A percentile compares a stretch with the other conserved stretches of the same genome.
phyloP scores from a whole-genome alignment of 2,797 vertebrate genomes.

The Tamandua tetradactyla region DNA sequence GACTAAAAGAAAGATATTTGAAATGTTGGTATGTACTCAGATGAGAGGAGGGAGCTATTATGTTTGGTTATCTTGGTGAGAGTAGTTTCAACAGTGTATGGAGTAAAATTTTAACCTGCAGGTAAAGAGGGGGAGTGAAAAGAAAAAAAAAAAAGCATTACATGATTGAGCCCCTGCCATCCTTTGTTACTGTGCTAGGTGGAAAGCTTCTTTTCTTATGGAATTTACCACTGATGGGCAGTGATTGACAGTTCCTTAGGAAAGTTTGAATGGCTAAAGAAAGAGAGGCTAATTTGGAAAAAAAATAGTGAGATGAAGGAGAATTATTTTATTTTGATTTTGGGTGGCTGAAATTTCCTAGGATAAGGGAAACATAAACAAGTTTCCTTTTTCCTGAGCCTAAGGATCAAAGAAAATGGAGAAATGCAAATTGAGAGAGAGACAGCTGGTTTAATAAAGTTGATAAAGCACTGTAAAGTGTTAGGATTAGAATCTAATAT shows the following conservation, averaged over 20 bases:
- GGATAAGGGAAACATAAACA: background rate
- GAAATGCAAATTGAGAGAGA: background rate
- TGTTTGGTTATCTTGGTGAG: background rate
- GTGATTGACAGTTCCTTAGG: background rate
- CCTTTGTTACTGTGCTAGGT: background rate
- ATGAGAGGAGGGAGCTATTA: background rate
- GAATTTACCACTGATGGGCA: background rate
- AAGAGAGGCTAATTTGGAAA: background rate
- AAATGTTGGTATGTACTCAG: background rate
- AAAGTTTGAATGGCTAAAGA: background rate
- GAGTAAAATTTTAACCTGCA: conserved; percentile 33
- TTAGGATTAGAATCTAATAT: background rate
- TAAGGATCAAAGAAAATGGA: background rate
- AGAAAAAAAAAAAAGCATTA: too few species aligned
- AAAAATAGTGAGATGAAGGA: background rate
- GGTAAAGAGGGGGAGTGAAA: background rate
- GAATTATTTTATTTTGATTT: background rate
- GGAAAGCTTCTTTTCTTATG: background rate
- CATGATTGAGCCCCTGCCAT: background rate
- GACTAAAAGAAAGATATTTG: background rate
- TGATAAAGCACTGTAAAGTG: background rate
- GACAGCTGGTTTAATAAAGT: background rate
- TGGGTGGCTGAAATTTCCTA: background rate
- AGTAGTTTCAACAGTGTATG: background rate
- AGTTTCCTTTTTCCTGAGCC: background rate